Evolutionary conservation across 2,113 vertebrate species (phyloP).

Genomic region (Rousettus leschenaultii): DNA sequence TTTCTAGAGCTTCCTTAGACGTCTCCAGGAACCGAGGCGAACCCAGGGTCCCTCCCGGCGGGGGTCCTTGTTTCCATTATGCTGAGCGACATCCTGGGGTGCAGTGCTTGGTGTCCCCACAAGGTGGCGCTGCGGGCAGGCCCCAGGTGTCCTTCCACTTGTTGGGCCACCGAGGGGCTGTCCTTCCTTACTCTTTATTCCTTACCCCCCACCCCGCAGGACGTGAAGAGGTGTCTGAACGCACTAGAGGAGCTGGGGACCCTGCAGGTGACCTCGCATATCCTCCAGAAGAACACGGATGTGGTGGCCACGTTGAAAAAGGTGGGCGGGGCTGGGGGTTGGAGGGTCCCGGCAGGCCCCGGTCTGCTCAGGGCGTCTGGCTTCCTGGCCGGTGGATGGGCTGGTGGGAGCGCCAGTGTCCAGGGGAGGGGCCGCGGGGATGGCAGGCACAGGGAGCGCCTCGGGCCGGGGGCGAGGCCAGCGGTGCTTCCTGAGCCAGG

Average conservation of each 20-base stretch:
- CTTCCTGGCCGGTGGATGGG: neutral
- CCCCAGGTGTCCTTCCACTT: neutral
- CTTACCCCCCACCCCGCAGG: conserved; percentile 76
- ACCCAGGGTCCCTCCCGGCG: accelerated
- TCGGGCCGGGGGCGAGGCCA: accelerated
- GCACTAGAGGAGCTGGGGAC: conserved; percentile 91
- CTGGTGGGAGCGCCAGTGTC: accelerated
- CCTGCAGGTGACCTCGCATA: conserved; percentile 95
- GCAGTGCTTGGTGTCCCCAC: neutral
- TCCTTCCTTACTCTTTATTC: neutral
- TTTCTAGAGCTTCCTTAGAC: neutral
- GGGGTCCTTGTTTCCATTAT: neutral
- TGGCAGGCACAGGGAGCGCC: accelerated
- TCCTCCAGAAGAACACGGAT: conserved; percentile 96
- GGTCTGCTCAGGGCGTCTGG: neutral
- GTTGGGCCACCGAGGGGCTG: no score
- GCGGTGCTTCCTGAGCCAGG: neutral
- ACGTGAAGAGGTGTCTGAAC: conserved; percentile 93
- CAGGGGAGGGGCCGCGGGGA: accelerated
- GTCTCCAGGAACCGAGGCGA: neutral
- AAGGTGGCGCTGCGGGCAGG: neutral
- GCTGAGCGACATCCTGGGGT: no score
- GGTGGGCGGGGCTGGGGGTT: conserved; percentile 37
- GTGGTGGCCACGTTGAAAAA: conserved; percentile 97
- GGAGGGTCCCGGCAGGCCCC: accelerated